Conservation (phyloP, 30 jellyfish, hydroid and myxozoan genomes). For the Turritopsis rubra region DNA sequence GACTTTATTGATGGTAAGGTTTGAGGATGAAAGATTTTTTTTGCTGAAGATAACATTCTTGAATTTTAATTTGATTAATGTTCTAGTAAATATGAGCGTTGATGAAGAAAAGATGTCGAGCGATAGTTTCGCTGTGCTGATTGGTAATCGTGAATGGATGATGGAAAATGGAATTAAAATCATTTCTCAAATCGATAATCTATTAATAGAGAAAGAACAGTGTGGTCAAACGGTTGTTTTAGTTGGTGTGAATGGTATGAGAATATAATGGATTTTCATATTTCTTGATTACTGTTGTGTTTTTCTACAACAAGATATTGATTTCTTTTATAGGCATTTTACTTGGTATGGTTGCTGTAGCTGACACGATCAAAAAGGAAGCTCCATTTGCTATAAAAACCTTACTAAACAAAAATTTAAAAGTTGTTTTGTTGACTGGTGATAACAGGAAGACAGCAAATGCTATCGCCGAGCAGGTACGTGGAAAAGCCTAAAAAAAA, state of each 20-base stretch:
- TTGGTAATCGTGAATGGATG: conserved; percentile 96
- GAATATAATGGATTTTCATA: not conserved
- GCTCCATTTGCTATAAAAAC: conserved; percentile 72
- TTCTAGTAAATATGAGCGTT: not conserved
- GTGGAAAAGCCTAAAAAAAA: not conserved
- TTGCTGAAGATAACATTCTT: not conserved
- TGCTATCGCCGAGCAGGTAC: conserved; percentile 86
- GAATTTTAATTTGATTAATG: not conserved
- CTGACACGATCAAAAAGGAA: conserved; percentile 77
- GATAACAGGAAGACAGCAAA: conserved; percentile 91
- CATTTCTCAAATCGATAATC: conserved; percentile 44
- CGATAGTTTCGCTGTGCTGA: conserved; percentile 47
- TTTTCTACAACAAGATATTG: too few relatives aligned
- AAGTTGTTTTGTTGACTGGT: conserved; percentile 93
- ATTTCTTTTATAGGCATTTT: conserved; percentile 21
- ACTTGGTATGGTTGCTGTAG: conserved; percentile 81
- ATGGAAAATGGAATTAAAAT: conserved; percentile 48
- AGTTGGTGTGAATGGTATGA: conserved; percentile 61
- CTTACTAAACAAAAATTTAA: conserved; percentile 66
- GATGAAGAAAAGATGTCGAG: not conserved
- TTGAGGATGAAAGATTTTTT: not conserved
- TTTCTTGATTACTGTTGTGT: not conserved
- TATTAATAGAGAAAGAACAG: conserved; percentile 75
- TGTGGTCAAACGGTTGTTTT: conserved; percentile 87
- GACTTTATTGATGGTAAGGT: not conserved